These are phyloP conservation scores for Asbolus verrucosus DNA, from an alignment of 1,140 invertebrate genomes.

Conservation along the genomic window DNA sequence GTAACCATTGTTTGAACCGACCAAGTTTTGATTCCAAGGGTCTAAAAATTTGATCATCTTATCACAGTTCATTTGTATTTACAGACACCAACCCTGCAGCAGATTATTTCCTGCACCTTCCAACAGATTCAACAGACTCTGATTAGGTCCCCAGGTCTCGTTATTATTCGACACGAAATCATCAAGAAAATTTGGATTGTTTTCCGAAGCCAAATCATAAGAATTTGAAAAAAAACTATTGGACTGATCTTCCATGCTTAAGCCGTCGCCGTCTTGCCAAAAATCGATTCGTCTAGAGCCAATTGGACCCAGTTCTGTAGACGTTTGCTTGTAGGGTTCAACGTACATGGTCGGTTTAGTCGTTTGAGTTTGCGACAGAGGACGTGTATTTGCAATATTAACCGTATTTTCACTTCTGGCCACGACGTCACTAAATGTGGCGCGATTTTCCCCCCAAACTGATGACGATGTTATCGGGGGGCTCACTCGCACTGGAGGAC, in stretches of 20 bases:
- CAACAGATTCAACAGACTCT: slow-evolving; percentile 17
- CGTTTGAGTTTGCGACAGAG: slow-evolving; percentile 38
- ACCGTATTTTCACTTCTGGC: slow-evolving; percentile 61
- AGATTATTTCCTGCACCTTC: background rate
- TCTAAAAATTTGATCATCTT: slow-evolving; percentile 44
- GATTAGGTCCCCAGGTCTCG: slow-evolving; percentile 38
- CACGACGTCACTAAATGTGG: slow-evolving; percentile 72
- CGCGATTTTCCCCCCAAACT: slow-evolving; percentile 69
- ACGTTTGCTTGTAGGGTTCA: slow-evolving; percentile 61
- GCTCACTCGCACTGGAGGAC: slow-evolving; percentile 39
- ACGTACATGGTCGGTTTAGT: slow-evolving; percentile 62
- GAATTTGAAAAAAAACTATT: slow-evolving; percentile 51
- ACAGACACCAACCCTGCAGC: slow-evolving; percentile 10
- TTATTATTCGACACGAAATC: slow-evolving; percentile 34
- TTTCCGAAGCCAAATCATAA: slow-evolving; percentile 39
- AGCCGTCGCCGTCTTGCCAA: slow-evolving; percentile 42
- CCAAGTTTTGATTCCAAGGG: slow-evolving; percentile 52
- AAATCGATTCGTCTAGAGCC: slow-evolving; percentile 59
- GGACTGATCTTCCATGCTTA: slow-evolving; percentile 28
- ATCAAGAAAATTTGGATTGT: slow-evolving; percentile 32
- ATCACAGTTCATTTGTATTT: background rate
- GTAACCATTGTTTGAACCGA: slow-evolving; percentile 41
- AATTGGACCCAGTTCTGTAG: slow-evolving; percentile 61
- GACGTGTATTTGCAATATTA: slow-evolving; percentile 27
- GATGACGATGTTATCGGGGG: slow-evolving; percentile 57